Conservation (phyloP, 2,113 vertebrate species). For the Phyllopteryx taeniolatus region DNA sequence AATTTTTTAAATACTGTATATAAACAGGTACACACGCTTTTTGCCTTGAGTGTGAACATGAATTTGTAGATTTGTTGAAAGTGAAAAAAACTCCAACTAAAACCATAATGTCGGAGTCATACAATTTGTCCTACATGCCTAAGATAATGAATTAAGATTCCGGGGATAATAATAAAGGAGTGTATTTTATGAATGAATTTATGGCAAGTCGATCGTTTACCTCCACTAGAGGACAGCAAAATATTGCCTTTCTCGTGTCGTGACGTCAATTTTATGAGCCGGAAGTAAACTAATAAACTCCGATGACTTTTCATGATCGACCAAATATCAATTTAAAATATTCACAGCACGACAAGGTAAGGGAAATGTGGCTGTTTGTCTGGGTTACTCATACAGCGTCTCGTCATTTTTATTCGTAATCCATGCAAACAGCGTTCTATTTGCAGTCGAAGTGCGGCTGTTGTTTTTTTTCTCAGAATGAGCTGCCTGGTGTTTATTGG, state of each 20-base stretch:
- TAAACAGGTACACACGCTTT: too few relatives aligned
- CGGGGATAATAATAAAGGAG: neutral
- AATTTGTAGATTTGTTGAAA: too few relatives aligned
- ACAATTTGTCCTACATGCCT: too few relatives aligned
- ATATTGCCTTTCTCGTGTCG: too few relatives aligned
- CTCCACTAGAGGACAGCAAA: slow-evolving; percentile 32
- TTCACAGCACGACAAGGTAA: neutral
- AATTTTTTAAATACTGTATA: too few relatives aligned
- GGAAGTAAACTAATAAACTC: slow-evolving; percentile 35
- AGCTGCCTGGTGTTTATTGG: slow-evolving; percentile 19
- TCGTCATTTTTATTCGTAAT: neutral
- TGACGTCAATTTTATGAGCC: slow-evolving; percentile 43
- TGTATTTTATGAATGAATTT: neutral
- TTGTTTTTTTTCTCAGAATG: slow-evolving; percentile 19
- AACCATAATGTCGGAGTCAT: too few relatives aligned
- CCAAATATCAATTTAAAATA: slow-evolving; percentile 34
- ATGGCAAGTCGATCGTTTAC: neutral
- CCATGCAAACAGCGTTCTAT: neutral
- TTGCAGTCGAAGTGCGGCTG: neutral
- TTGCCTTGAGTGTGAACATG: too few relatives aligned
- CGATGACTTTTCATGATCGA: slow-evolving; percentile 48
- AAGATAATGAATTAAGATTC: too few relatives aligned
- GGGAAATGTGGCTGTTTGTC: slow-evolving; percentile 24
- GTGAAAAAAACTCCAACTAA: too few relatives aligned
- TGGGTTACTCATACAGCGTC: too few relatives aligned